A percentile compares a stretch with the other conserved stretches of the same genome.
Evolutionary conservation across 2,113 vertebrate species (phyloP).

Genomic region (Macroglossus sobrinus): DNA sequence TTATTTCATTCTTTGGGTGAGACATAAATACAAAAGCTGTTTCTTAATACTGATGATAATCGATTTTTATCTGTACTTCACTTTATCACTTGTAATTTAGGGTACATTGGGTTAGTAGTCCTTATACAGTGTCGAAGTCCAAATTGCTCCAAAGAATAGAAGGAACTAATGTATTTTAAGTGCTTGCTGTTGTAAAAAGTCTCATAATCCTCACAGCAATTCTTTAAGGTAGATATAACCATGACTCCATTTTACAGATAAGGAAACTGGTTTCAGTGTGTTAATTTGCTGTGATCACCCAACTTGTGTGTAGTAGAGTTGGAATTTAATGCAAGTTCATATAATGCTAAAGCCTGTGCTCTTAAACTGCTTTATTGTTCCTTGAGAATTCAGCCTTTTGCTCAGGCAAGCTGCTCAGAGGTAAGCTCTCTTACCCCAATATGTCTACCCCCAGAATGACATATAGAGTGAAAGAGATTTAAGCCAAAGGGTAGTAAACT

Average conservation of each 20-base stretch:
- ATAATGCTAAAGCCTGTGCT: not conserved
- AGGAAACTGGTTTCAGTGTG: not conserved
- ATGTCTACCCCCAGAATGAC: not conserved
- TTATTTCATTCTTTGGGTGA: slow-evolving; percentile 9
- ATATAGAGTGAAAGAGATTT: not conserved
- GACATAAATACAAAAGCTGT: not conserved
- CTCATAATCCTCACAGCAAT: not conserved
- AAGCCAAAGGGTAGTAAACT: not conserved
- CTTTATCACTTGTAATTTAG: not conserved
- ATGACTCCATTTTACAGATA: not conserved
- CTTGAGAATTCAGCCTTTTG: not conserved
- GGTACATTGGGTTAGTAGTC: not conserved
- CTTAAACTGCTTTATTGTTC: not conserved
- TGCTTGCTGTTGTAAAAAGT: not conserved
- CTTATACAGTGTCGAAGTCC: not conserved
- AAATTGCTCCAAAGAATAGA: not conserved
- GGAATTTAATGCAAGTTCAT: not conserved
- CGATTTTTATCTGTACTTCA: slow-evolving; percentile 10
- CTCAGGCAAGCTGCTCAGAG: not conserved
- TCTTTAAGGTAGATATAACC: not conserved
- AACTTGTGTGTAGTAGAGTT: not conserved
- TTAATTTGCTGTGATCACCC: not conserved
- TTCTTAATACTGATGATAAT: slow-evolving; percentile 22
- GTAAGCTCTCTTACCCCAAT: not conserved
- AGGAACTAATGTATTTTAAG: not conserved